Conservation (phyloP, 2,888 invertebrate species). For the Lasius fuliginosus region DNA sequence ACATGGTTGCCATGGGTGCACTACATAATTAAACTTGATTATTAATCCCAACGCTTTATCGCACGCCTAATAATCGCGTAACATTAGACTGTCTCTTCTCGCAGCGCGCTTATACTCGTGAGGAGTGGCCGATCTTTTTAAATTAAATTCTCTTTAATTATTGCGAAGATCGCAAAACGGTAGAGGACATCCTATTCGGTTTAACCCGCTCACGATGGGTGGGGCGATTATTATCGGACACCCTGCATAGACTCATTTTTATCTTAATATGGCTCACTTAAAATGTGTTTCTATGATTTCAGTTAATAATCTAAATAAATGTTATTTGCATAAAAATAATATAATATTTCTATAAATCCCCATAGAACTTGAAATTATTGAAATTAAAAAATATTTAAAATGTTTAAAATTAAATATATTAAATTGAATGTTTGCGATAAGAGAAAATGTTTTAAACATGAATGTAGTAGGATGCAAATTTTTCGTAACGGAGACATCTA, state of each 20-base stretch:
- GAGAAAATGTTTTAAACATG: constrained; percentile 24
- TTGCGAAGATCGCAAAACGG: too few species aligned
- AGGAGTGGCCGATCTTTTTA: too few species aligned
- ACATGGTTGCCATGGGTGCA: too few species aligned
- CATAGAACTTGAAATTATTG: background rate
- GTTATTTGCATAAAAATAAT: background rate
- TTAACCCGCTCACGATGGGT: too few species aligned
- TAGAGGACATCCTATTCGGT: too few species aligned
- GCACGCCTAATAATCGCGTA: too few species aligned
- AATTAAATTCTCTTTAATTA: too few species aligned
- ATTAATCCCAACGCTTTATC: too few species aligned
- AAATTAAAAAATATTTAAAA: background rate
- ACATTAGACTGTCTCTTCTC: too few species aligned
- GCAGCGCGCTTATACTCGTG: too few species aligned
- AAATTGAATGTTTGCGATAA: background rate
- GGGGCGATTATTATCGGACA: too few species aligned
- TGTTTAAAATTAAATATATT: background rate
- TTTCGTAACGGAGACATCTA: constrained; percentile 59
- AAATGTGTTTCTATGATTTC: background rate
- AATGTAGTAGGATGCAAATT: constrained; percentile 51
- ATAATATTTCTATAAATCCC: background rate
- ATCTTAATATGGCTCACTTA: background rate
- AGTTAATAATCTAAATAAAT: background rate
- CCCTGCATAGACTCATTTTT: background rate
- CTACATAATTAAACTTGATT: too few species aligned